These are phyloP conservation scores for Oreochromis niloticus DNA, from an alignment of 2,113 vertebrate species.

Conservation along the genomic window DNA sequence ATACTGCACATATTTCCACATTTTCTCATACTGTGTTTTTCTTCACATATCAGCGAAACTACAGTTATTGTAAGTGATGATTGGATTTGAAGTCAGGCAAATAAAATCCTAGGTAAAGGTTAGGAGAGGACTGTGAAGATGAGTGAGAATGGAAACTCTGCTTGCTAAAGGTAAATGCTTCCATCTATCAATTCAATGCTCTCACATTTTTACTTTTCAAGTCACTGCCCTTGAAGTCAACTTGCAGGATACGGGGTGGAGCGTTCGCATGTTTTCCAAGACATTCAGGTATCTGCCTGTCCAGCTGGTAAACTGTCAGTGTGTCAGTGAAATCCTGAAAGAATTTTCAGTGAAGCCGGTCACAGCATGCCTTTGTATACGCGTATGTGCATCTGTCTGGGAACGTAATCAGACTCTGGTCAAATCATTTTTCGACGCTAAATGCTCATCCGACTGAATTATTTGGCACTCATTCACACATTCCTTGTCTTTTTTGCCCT, in stretches of 20 bases:
- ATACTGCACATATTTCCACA: neutral
- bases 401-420: neutral
- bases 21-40: neutral
- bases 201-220: neutral
- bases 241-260: neutral
- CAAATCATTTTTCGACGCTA: slow-evolving; percentile 3
- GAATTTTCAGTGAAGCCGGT: slow-evolving; percentile 11
- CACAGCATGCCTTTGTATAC: slow-evolving; percentile 1
- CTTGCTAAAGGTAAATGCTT: neutral
- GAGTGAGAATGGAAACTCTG: neutral
- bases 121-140: neutral
- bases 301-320: neutral
- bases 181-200: neutral
- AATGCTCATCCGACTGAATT: neutral
- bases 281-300: slow-evolving; percentile 15
- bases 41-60: neutral
- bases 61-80: neutral
- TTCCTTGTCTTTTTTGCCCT: neutral
- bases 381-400: neutral
- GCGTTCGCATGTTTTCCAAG: neutral
- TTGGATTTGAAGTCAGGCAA: neutral
- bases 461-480: neutral
- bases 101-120: neutral
- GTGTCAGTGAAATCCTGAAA: neutral
- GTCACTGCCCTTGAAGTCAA: neutral